phyloP scores from a whole-genome alignment of 2,797 vertebrate species.

The Mus minutoides region DNA sequence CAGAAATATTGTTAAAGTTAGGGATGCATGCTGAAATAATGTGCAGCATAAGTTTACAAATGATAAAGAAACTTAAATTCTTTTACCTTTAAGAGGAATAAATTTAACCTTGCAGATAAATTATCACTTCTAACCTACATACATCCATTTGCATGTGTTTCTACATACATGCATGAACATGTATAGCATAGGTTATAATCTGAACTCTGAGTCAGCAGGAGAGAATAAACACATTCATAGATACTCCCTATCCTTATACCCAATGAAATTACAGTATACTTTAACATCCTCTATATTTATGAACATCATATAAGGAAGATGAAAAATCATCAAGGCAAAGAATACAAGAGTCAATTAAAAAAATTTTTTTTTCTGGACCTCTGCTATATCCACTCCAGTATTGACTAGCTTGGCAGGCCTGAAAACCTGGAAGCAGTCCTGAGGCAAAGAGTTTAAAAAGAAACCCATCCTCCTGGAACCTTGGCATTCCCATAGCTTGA shows the following conservation, averaged over 20 bases:
- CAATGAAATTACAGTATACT: not conserved
- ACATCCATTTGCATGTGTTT: not conserved
- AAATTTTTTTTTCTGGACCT: too few species aligned
- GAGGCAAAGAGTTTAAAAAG: too few species aligned
- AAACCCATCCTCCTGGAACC: too few species aligned
- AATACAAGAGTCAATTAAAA: not conserved
- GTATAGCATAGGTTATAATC: not conserved
- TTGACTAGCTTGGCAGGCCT: too few species aligned
- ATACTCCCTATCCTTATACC: not conserved
- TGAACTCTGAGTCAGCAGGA: not conserved
- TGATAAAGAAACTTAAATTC: constrained; percentile 35
- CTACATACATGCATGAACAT: not conserved
- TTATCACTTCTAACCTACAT: not conserved
- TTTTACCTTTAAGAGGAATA: constrained; percentile 41
- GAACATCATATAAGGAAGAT: not conserved
- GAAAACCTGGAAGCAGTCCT: too few species aligned
- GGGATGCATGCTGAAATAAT: constrained; percentile 72
- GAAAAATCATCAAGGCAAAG: not conserved
- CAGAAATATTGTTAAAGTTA: constrained; percentile 63
- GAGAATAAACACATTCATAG: not conserved
- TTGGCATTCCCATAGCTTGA: too few species aligned
- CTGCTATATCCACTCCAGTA: too few species aligned
- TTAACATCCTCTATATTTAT: not conserved
- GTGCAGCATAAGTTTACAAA: constrained; percentile 9
- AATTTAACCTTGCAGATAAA: not conserved